Conservation (phyloP, 2,797 vertebrate genomes). For the Peromyscus nudipes region DNA sequence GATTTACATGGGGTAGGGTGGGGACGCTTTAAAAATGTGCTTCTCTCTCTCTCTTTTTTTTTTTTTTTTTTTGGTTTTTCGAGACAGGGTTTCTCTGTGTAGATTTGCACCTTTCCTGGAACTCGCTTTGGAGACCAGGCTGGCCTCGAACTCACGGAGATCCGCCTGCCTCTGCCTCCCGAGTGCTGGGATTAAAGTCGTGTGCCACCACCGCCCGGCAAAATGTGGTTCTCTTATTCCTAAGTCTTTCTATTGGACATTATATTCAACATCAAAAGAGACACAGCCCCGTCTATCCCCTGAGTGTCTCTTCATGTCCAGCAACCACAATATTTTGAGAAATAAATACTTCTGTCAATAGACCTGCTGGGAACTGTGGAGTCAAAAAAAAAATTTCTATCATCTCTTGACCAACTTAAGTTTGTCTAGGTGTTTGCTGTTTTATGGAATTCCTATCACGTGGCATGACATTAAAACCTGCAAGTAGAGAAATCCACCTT, state of each 20-base stretch:
- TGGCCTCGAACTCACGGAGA: no score
- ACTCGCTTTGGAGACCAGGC: no score
- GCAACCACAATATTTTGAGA: neutral
- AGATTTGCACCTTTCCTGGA: no score
- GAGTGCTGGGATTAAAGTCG: no score
- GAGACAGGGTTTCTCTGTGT: no score
- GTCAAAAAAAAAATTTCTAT: neutral
- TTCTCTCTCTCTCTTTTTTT: no score
- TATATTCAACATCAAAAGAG: conserved; percentile 18
- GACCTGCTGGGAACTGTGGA: neutral
- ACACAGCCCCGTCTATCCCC: neutral
- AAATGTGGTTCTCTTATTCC: neutral
- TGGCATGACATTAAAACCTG: conserved; percentile 32
- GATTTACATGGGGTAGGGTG: neutral
- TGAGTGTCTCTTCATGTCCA: conserved; percentile 47
- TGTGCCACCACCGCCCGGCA: no score
- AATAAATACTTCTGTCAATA: conserved; percentile 54
- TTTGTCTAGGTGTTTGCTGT: conserved; percentile 42
- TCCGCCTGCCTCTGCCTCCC: no score
- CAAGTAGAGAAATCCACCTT: conserved; percentile 38
- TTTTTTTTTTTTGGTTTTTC: no score
- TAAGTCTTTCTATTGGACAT: conserved; percentile 30
- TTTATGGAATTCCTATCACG: conserved; percentile 53
- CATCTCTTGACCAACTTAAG: conserved; percentile 56
- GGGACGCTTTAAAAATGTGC: neutral